Evolutionary conservation across 1,140 invertebrate species (phyloP), one percentile per base, ranked within the genome.

Genomic region (Microplitis demolitor): DNA sequence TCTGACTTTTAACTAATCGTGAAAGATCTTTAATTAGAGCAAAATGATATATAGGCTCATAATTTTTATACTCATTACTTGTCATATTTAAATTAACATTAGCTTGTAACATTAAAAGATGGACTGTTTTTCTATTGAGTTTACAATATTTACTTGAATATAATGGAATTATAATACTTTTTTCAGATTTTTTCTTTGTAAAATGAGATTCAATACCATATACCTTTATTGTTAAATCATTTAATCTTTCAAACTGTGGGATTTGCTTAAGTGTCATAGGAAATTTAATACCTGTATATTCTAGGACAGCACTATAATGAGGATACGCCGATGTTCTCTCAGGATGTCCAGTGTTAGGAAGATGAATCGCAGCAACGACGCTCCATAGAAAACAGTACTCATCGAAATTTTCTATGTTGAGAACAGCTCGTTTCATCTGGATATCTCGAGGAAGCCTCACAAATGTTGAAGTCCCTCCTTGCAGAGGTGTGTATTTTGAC

Each of bases 191-290:
- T 35, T 31, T 4, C 13, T 39, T 6, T 5, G 4, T 5, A 39
- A 39, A 39, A 8, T 39, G 6, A 8, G 33, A 13, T 4, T 72
- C 63, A 9, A 72, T 35, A 31, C 66, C 77, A 67, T 79, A 84
- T 33, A 82, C 74, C 73, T 83, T 84, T 6, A 83, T 77, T 11
- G 66, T 24, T 50, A 87, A 73, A 75, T 80, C 76, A 78, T 87
- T 87, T 72, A 81, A 58, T 67, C 77, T 76, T 78, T 86, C 83
- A 71, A 87, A 78, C 77, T 80, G 82, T 63, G 63, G 14, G 45
- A 87, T 80, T 76, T 84, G 78, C 35, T 62, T 74, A 67, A 86
- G 72, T 74, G 79, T 76, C 5, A 86, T 77, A 4, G 84, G 85
- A 73, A 87, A 86, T 16, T 75, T 60, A 16, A 88, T 66, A 64